These are phyloP conservation scores for Rachycentron canadum DNA, from an alignment of 2,797 vertebrate species.

Conservation along the genomic window DNA sequence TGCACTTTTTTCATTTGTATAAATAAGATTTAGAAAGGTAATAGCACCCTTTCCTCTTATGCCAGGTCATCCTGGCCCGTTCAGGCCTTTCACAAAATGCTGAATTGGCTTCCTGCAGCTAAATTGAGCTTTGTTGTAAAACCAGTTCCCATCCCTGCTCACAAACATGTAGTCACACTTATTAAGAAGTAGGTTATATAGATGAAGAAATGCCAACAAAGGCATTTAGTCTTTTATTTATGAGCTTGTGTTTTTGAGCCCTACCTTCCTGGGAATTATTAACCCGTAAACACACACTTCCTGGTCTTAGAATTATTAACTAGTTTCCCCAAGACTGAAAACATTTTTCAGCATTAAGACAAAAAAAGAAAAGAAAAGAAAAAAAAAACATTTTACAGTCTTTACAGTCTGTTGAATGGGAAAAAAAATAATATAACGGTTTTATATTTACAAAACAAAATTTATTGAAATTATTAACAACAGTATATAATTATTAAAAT, in stretches of 20 bases:
- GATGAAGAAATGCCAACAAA: not conserved
- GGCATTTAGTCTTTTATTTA: not conserved
- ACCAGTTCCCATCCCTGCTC: not conserved
- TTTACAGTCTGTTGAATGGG: too few relatives aligned
- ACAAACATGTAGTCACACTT: not conserved
- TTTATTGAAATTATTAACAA: too few relatives aligned
- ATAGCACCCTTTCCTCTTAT: not conserved
- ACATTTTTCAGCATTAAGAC: not conserved
- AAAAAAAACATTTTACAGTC: too few relatives aligned
- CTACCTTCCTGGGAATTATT: constrained; percentile 66
- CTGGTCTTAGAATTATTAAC: constrained; percentile 77
- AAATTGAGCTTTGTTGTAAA: not conserved
- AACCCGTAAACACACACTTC: constrained; percentile 70
- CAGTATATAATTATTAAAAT: too few relatives aligned
- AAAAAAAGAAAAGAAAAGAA: not conserved
- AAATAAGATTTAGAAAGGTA: not conserved
- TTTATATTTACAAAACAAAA: too few relatives aligned
- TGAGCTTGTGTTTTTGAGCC: constrained; percentile 4
- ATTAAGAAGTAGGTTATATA: not conserved
- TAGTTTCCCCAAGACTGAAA: not conserved
- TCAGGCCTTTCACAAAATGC: not conserved
- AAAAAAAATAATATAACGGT: too few relatives aligned
- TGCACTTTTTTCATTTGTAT: not conserved
- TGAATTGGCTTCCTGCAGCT: not conserved
- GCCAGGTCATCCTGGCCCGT: not conserved